phyloP scores from a whole-genome alignment of 2,113 vertebrate species.

The Amphiprion ocellaris region DNA sequence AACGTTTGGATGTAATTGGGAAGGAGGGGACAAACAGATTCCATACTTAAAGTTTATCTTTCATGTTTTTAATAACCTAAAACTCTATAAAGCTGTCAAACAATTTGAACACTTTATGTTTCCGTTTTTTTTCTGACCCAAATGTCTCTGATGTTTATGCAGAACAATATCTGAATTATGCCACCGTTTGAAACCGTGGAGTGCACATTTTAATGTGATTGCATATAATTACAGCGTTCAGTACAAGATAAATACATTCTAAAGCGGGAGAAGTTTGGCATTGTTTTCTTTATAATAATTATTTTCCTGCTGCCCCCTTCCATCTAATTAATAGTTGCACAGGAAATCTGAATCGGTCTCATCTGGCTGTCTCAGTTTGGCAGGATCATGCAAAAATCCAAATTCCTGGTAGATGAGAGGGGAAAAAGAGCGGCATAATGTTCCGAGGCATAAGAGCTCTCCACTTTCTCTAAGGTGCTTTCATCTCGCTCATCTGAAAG shows the following conservation, averaged over 20 bases:
- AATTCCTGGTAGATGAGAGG: conserved; percentile 59
- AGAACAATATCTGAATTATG: background rate
- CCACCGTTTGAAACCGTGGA: background rate
- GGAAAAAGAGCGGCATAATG: conserved; percentile 55
- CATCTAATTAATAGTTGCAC: conserved; percentile 41
- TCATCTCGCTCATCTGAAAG: conserved; percentile 65
- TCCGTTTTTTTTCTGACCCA: background rate
- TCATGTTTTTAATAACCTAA: conserved; percentile 61
- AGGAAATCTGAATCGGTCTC: conserved; percentile 40
- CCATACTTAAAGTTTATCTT: conserved; percentile 67
- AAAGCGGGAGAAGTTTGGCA: background rate
- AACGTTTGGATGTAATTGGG: conserved; percentile 68
- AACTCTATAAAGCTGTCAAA: conserved; percentile 60
- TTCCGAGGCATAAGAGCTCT: conserved; percentile 58
- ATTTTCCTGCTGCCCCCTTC: background rate
- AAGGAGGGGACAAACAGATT: conserved; percentile 55
- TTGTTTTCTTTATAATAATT: background rate
- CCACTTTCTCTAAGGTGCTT: conserved; percentile 70
- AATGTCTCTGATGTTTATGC: background rate
- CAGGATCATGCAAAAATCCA: conserved; percentile 46
- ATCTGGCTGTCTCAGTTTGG: conserved; percentile 26
- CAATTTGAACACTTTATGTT: conserved; percentile 21
- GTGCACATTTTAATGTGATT: background rate
- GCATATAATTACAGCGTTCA: background rate
- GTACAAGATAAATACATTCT: background rate